Evolutionary conservation across 2,888 invertebrate species (phyloP), one percentile per base, ranked within the genome.

Genomic region (Xestoiulus laeticollis): DNA sequence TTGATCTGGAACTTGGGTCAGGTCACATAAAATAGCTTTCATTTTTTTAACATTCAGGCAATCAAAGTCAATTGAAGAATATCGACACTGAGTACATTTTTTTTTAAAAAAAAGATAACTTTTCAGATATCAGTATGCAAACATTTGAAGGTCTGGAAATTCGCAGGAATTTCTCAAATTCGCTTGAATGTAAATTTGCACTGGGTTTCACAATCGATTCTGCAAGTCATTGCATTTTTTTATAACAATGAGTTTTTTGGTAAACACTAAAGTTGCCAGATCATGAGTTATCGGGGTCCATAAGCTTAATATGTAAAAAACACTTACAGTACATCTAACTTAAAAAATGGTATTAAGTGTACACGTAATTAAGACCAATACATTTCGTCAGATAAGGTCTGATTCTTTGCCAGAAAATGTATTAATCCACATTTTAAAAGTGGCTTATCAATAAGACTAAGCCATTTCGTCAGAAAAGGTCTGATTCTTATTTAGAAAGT

Each of bases 81-180:
- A 26, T 68, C 68, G 68, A n/a, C 26, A 8, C 10, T 10, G n/a
- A 8, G 10, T 10, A 68, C 22, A 68, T n/a, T n/a, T n/a, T n/a
- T n/a, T n/a, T n/a, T 68, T 68, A 68, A 68, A 68, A 16, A 59
- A 59, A 53, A 53, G 16, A 19, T 12, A 53, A 5, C 59, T n/a
- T 6, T 16, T 53, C 19, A 14, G 19, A 59, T 59, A 59, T 16
- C n/a, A 22, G 59, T 22, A 16, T 22, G 6, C 22, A 68, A 68
- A 68, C 26, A 26, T 68, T 68, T 68, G n/a, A 22, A 59, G 59
- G 59, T 59, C n/a, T 68, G 68, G 26, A 68, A 68, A 68, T 68
- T 26, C 68, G 22, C 26, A 6, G 68, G 68, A 68, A 68, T 68
- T 68, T 12, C 68, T 6, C 26, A 68, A 26, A n/a, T 26, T 26